Conservation (phyloP, 1,140 invertebrate species). For the Vollenhovia emeryi region DNA sequence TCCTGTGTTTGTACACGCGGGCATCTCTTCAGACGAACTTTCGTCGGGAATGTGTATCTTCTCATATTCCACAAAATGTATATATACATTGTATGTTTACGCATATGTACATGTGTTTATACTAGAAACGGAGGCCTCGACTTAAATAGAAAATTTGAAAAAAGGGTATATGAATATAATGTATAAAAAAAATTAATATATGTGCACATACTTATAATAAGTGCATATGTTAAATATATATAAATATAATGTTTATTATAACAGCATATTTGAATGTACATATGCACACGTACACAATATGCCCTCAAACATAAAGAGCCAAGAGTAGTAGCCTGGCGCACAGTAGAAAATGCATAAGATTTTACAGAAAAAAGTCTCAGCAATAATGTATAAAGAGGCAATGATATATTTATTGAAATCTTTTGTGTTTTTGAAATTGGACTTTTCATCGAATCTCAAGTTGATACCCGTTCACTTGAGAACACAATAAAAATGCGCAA, state of each 20-base stretch:
- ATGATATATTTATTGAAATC: neutral
- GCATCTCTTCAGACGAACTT: neutral
- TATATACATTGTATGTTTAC: neutral
- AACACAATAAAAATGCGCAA: neutral
- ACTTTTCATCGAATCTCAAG: too few relatives aligned
- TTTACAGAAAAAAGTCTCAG: too few relatives aligned
- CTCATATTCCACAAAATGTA: neutral
- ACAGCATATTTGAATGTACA: too few relatives aligned
- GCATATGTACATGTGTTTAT: neutral
- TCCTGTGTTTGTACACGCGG: neutral
- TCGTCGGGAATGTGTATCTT: conserved; percentile 17
- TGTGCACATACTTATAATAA: too few relatives aligned
- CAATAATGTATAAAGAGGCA: neutral
- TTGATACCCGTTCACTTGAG: neutral
- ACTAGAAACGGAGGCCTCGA: neutral
- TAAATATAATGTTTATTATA: too few relatives aligned
- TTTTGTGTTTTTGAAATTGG: too few relatives aligned
- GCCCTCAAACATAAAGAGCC: too few relatives aligned
- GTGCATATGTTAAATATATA: too few relatives aligned
- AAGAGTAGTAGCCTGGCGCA: too few relatives aligned
- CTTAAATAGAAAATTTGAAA: neutral
- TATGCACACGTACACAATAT: too few relatives aligned
- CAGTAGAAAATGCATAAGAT: too few relatives aligned
- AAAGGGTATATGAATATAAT: neutral
- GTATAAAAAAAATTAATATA: too few relatives aligned